Conservation (phyloP, 2,113 vertebrate genomes). For the Upupa epops region DNA sequence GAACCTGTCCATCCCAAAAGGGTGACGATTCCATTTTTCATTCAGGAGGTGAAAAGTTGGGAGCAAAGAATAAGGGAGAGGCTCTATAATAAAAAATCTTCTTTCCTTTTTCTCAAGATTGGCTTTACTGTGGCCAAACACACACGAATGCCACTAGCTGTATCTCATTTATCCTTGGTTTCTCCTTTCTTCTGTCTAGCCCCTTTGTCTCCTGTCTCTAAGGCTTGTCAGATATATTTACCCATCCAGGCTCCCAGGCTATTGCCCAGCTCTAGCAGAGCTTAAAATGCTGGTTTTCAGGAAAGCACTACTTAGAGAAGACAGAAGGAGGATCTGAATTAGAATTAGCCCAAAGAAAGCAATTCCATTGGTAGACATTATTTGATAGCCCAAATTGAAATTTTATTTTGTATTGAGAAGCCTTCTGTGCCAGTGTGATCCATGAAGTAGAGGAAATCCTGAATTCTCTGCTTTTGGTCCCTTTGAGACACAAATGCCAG, state of each 20-base stretch:
- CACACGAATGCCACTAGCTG: background rate
- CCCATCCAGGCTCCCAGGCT: slow-evolving; percentile 27
- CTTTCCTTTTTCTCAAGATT: slow-evolving; percentile 23
- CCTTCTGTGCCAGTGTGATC: background rate
- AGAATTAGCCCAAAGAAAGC: background rate
- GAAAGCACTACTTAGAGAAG: background rate
- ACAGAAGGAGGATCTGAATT: background rate
- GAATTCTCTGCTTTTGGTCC: background rate
- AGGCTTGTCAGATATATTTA: slow-evolving; percentile 55
- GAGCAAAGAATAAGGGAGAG: slow-evolving; percentile 8
- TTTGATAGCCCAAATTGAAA: background rate
- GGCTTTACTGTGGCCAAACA: slow-evolving; percentile 30
- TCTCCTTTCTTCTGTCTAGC: slow-evolving; percentile 53
- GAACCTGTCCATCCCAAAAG: background rate
- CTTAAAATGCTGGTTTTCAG: slow-evolving; percentile 24
- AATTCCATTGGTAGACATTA: background rate
- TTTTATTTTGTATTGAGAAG: background rate
- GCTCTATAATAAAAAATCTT: background rate
- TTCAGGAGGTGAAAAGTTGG: background rate
- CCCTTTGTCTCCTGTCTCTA: slow-evolving; percentile 54
- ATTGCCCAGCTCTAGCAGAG: slow-evolving; percentile 25
- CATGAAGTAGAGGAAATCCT: background rate
- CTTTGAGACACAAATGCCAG: background rate
- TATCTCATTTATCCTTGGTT: slow-evolving; percentile 56
- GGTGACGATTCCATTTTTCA: background rate